phyloP scores from a whole-genome alignment of 2,888 invertebrate genomes.

The Heliconius cydno region DNA sequence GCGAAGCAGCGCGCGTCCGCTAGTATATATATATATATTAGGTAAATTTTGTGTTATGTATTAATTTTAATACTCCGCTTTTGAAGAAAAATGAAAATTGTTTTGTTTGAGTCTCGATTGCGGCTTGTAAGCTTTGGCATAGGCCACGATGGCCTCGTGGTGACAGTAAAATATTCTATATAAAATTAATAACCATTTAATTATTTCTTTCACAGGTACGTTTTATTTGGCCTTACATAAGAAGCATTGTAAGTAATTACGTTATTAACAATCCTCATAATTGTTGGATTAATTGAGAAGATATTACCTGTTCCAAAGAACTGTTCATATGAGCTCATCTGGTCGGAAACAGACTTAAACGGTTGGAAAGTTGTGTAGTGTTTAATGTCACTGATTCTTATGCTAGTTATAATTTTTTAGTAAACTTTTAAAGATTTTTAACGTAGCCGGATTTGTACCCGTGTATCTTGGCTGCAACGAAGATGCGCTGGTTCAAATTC shows the following conservation, averaged over 20 bases:
- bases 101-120: too few relatives aligned
- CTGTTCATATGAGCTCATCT: neutral
- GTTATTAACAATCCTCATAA: neutral
- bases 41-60: neutral
- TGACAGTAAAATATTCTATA: neutral
- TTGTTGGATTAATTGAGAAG: neutral
- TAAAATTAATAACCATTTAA: neutral
- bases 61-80: too few relatives aligned
- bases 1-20: too few relatives aligned
- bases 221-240: neutral
- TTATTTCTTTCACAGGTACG: constrained; percentile 8
- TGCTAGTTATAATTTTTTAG: neutral
- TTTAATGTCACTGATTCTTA: neutral
- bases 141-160: neutral
- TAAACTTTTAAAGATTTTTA: too few relatives aligned
- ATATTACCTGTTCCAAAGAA: neutral
- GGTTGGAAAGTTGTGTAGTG: neutral
- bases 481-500: too few relatives aligned
- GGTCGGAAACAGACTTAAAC: neutral
- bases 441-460: too few relatives aligned
- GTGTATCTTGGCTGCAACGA: too few relatives aligned
- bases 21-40: too few relatives aligned
- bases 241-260: neutral
- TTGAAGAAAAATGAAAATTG: too few relatives aligned
- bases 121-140: too few relatives aligned